Base-by-base conservation (phyloP, 2,888 invertebrate genomes). In the Taenaris catops region DNA sequence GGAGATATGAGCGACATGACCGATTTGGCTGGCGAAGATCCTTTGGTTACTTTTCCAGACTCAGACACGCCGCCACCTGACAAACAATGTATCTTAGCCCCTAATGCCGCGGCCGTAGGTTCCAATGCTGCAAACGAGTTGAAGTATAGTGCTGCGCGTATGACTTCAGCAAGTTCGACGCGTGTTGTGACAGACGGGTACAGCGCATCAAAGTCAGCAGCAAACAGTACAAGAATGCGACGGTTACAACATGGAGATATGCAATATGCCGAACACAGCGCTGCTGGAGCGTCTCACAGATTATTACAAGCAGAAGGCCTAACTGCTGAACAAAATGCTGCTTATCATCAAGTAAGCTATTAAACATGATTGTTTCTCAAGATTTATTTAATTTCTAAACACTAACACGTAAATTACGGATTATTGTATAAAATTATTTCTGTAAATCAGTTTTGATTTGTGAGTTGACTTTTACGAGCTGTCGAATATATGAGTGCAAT, bases 261-360 rank as follows among this genome's bases (percentile, higher is more conserved):
- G 52, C 93, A 93, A 41, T 95, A 94, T 69, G 93, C 94, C 57
- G 94, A 94, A 74, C 91, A 92, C 48, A 92, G 90, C 57, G 92
- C 94, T 21, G 92, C 94, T 20, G 92, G 93, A 12, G 94, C 95
- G 7, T 90, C 93, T 46, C 90, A 93, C 51, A 93, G 95, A 46
- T 88, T 94, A 49, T 79, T 96, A 44, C 95, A 96, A 74, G 89
- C 95, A 42, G 95, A 96, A 63, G 96, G 96, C 24, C 89, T 96
- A 42, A 93, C 93, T 10, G 93, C 96, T 1, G 95, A 96, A 78
- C 94, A 96, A 73, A 93, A 94, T 63, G 92, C 94, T 48, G 92
- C 96, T 39, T 90, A 93, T 49, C 91, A 93, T 51, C 93, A 95
- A 90, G 95, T 95, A 74, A 75, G 74, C 62, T 33, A 17, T 12